Evolutionary conservation across 2,797 vertebrate species (phyloP).

Genomic region (Nyctibius grandis): DNA sequence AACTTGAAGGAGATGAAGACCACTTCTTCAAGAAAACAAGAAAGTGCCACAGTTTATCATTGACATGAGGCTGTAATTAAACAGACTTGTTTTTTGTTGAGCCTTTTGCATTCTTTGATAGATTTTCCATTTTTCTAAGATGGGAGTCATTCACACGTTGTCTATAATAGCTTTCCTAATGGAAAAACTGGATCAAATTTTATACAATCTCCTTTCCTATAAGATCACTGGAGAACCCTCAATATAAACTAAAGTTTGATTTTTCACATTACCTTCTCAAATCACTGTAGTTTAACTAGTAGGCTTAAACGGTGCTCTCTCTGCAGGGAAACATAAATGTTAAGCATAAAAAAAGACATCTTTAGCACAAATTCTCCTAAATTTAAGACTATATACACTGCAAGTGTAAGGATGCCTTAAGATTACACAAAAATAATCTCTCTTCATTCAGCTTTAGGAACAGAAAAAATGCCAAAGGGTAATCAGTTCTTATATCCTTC

Average conservation of each 20-base stretch:
- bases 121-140: not conserved
- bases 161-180: not conserved
- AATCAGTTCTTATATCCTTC: not conserved
- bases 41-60: not conserved
- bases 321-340: not conserved
- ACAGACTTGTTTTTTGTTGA: not conserved
- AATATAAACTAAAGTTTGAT: not conserved
- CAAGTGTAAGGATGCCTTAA: not conserved
- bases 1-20: not conserved
- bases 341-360: not conserved
- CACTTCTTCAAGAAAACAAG: not conserved
- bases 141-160: not conserved
- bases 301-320: not conserved
- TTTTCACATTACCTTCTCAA: not conserved
- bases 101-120: not conserved
- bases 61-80: not conserved
- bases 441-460: not conserved
- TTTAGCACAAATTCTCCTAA: not conserved
- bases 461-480: not conserved
- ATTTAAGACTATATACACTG: not conserved
- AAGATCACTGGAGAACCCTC: not conserved
- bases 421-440: not conserved
- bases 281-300: not conserved
- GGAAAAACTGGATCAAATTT: not conserved
- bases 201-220: not conserved